phyloP scores from a whole-genome alignment of 2,113 vertebrate genomes.

The Carlito syrichta region DNA sequence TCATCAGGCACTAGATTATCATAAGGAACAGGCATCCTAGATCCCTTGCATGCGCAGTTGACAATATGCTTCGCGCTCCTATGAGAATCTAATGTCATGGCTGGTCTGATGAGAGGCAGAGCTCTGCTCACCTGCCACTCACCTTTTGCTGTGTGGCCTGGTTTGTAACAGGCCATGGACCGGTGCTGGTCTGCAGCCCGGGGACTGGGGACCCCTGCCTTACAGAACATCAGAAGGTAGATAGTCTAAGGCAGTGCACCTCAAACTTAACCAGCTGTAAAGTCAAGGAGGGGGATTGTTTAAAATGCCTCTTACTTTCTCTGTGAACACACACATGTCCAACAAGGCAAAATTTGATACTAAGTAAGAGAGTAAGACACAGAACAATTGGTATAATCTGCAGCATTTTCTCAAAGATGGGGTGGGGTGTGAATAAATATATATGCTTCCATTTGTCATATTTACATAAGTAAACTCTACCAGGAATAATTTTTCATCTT shows the following conservation, averaged over 20 bases:
- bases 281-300: rapidly evolving
- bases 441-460: no score
- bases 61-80: background rate
- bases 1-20: background rate
- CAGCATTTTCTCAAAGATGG: no score
- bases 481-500: no score
- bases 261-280: background rate
- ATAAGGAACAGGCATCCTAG: background rate
- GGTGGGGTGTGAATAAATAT: no score
- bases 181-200: background rate
- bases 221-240: background rate
- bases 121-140: background rate
- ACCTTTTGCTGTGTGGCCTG: rapidly evolving
- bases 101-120: background rate
- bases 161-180: background rate
- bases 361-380: no score
- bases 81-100: background rate
- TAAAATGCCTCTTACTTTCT: background rate
- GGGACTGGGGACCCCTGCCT: background rate
- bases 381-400: no score
- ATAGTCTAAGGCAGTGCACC: background rate
- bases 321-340: background rate
- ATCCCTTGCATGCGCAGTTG: background rate
- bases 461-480: no score
- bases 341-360: no score